These are phyloP conservation scores for Nerophis lumbriciformis DNA, from an alignment of 2,113 vertebrate species.

Conservation along the genomic window DNA sequence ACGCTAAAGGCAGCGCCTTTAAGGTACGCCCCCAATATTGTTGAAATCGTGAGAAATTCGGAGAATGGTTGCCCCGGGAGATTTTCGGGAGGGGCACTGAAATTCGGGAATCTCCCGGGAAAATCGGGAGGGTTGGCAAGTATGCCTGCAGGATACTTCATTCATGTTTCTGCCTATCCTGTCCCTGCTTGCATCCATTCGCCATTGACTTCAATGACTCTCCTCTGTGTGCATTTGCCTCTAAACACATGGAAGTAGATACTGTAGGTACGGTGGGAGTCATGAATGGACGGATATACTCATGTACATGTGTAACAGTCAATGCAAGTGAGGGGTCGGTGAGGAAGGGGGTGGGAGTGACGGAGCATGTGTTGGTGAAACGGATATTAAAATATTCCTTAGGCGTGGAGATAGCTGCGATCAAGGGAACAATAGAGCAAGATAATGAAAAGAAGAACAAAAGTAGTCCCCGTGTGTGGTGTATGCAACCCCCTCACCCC, in stretches of 20 bases:
- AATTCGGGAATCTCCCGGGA: too few species aligned
- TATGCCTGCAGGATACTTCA: constrained; percentile 16
- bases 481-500: constrained; percentile 58
- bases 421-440: constrained; percentile 74
- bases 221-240: constrained; percentile 23
- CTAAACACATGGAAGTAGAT: constrained; percentile 17
- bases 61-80: too few species aligned
- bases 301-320: constrained; percentile 4
- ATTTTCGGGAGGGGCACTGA: too few species aligned
- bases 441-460: constrained; percentile 82
- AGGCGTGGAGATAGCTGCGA: constrained; percentile 71
- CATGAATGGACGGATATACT: constrained; percentile 27
- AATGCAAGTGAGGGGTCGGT: constrained; percentile 19
- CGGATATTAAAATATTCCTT: constrained; percentile 80
- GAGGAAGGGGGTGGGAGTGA: constrained; percentile 36
- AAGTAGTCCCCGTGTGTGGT: constrained; percentile 70
- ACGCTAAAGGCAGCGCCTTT: too few species aligned
- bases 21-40: too few species aligned
- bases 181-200: constrained; percentile 31
- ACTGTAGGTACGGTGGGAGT: constrained; percentile 8
- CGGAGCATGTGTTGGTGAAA: constrained; percentile 64
- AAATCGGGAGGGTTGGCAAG: too few species aligned
- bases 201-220: background rate
- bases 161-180: constrained; percentile 47
- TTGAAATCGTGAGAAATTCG: too few species aligned